Evolutionary conservation across 1,140 invertebrate genomes (phyloP).

Genomic region (Drosophila gunungcola): DNA sequence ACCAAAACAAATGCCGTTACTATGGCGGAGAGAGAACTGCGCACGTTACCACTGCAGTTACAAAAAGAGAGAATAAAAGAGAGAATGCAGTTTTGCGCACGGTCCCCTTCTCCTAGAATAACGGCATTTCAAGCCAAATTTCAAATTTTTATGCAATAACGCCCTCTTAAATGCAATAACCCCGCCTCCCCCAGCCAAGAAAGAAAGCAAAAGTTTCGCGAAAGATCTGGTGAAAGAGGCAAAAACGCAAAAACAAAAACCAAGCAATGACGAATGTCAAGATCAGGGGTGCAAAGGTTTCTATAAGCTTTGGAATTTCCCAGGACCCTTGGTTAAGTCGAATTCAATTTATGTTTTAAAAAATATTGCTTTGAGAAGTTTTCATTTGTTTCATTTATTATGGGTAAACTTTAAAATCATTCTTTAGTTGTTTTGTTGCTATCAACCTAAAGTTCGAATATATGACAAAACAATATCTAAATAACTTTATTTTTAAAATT

Average conservation of each 20-base stretch:
- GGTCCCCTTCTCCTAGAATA: conserved; percentile 43
- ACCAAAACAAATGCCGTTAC: conserved; percentile 76
- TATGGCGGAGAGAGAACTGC: conserved; percentile 62
- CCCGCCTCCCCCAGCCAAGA: conserved; percentile 2
- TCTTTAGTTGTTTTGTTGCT: too few relatives aligned
- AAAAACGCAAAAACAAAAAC: conserved; percentile 13
- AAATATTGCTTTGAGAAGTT: background rate
- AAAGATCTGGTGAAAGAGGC: conserved; percentile 30
- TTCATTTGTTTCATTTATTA: background rate
- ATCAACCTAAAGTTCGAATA: too few relatives aligned
- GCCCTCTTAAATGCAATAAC: background rate
- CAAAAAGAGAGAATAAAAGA: conserved; percentile 5
- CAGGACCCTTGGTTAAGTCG: background rate
- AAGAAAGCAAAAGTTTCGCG: conserved; percentile 44
- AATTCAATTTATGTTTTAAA: background rate
- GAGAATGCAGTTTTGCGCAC: conserved; percentile 62
- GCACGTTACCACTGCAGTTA: conserved; percentile 61
- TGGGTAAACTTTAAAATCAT: too few relatives aligned
- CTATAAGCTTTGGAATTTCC: background rate
- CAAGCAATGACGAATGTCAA: conserved; percentile 25
- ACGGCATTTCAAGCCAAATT: conserved; percentile 20
- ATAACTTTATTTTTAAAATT: too few relatives aligned
- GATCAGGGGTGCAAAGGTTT: conserved; percentile 41
- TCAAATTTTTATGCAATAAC: conserved; percentile 27
- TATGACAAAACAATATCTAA: too few relatives aligned